These are phyloP conservation scores for Drosophila repletoides DNA, from an alignment of 1,140 invertebrate genomes.

Conservation along the genomic window DNA sequence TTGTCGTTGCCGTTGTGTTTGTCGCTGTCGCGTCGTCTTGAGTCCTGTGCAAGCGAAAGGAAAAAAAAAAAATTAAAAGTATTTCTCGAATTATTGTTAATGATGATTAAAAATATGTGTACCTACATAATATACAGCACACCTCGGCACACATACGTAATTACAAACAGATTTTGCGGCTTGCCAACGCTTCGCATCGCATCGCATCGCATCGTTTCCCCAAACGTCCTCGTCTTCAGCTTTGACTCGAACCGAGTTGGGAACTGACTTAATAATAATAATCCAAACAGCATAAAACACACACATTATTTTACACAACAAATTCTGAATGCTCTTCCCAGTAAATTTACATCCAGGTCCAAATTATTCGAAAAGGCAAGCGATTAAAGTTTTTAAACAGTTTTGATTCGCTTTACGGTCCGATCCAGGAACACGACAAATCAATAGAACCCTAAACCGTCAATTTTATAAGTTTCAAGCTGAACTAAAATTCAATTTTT, in stretches of 20 bases:
- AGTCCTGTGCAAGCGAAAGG: slow-evolving; percentile 19
- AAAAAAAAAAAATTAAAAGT: slow-evolving; percentile 73
- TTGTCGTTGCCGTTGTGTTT: too few species aligned
- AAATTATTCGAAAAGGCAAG: too few species aligned
- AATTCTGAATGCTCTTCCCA: not conserved
- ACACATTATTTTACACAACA: not conserved
- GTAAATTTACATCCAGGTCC: too few species aligned
- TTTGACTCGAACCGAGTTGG: slow-evolving; percentile 27
- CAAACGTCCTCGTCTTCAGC: slow-evolving; percentile 7
- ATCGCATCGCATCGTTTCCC: slow-evolving; percentile 11
- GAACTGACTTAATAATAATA: slow-evolving; percentile 36
- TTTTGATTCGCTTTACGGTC: too few species aligned
- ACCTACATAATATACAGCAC: slow-evolving; percentile 57
- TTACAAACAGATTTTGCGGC: slow-evolving; percentile 39
- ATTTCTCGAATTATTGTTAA: slow-evolving; percentile 82
- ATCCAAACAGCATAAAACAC: not conserved
- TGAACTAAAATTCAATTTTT: too few species aligned
- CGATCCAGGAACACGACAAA: not conserved
- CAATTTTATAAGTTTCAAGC: too few species aligned
- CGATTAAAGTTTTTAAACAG: too few species aligned
- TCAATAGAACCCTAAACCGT: too few species aligned
- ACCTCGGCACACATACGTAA: slow-evolving; percentile 36
- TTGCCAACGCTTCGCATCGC: slow-evolving; percentile 22
- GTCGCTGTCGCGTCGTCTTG: slow-evolving; percentile 60
- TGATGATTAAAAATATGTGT: slow-evolving; percentile 82